phyloP scores from a whole-genome alignment of 1,140 invertebrate genomes.

The Teleogryllus occipitalis region DNA sequence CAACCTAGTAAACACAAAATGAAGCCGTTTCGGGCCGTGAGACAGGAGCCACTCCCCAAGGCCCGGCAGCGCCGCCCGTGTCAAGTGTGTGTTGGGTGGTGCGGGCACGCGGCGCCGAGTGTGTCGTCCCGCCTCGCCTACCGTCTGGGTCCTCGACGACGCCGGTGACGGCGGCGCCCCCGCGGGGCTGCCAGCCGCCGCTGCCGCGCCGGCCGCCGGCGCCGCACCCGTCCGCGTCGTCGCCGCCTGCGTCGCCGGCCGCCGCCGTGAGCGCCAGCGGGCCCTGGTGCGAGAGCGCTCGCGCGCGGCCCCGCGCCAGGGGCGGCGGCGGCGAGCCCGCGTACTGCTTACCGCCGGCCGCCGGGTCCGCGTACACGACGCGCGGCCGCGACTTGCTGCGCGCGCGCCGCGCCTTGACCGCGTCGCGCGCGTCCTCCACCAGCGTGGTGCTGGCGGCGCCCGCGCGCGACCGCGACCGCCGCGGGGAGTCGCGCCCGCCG shows the following conservation, averaged over 20 bases:
- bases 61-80: too few species aligned
- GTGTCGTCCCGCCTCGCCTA: slow-evolving; percentile 51
- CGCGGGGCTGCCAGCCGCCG: neutral
- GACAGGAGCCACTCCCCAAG: too few species aligned
- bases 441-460: slow-evolving; percentile 20
- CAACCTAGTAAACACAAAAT: too few species aligned
- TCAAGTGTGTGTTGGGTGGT: neutral
- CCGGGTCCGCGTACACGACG: slow-evolving; percentile 59
- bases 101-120: too few species aligned
- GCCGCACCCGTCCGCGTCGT: neutral
- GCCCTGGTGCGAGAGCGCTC: neutral
- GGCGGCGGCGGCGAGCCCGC: neutral
- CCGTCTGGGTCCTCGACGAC: slow-evolving; percentile 48
- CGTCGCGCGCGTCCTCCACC: slow-evolving; percentile 19
- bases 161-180: slow-evolving; percentile 47
- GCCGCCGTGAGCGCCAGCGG: neutral
- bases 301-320: neutral
- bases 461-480: slow-evolving; percentile 57
- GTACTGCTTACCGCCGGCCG: neutral
- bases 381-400: slow-evolving; percentile 73
- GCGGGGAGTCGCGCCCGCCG: slow-evolving; percentile 47
- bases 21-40: too few species aligned
- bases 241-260: neutral
- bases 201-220: slow-evolving; percentile 7
- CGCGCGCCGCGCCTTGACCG: slow-evolving; percentile 37